Base-by-base conservation (phyloP, 2,888 invertebrate species). In the Petrolisthes manimaculis region DNA sequence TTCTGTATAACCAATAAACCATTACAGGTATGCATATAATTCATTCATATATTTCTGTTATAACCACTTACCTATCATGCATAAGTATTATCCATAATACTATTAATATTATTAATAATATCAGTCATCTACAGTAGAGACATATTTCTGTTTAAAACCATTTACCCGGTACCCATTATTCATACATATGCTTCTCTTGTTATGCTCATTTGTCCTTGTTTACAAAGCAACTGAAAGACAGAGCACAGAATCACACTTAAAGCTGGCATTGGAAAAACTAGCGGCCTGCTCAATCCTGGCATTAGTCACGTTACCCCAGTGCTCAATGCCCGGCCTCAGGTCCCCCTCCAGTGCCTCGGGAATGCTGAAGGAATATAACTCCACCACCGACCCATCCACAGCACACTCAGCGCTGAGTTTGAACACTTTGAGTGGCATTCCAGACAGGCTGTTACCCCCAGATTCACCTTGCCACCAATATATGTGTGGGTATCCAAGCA, bases 391-490 rank as follows among this genome's bases (percentile, higher is more conserved):
- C 18, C 83, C 81, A 82, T 82, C 74, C 2, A 84, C 24, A 4
- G 83, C 86, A 81, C 82, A 89, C 37, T 77, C 77, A 37, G 91
- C 91, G 56, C 88, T 89, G 67, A 91, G 86, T 75, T 89, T 91
- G 83, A 89, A 91, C 67, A 91, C 88, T 37, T 91, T 91, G 21
- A 91, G 81, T n/a, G 91, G 91, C 82, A 91, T 89, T 24, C 91
- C 89, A 37, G 91, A 91, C 5, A 91, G 86, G 51, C 88, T 89
- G 51, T 88, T 89, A 4, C 91, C 91, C 5, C 86, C 89, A 37
- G 89, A 86, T n/a, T 91, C 88, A 12, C 89, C 88, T 67, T 89
- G 82, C 91, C 91, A 91, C 91, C 91, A 91, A 51, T 91, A 91
- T n/a, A 91, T 86, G 55, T 91, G 87, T 37, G 91, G 91, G 61